phyloP scores from a whole-genome alignment of 2,888 invertebrate species.

The Blastobasis lacticolella region DNA sequence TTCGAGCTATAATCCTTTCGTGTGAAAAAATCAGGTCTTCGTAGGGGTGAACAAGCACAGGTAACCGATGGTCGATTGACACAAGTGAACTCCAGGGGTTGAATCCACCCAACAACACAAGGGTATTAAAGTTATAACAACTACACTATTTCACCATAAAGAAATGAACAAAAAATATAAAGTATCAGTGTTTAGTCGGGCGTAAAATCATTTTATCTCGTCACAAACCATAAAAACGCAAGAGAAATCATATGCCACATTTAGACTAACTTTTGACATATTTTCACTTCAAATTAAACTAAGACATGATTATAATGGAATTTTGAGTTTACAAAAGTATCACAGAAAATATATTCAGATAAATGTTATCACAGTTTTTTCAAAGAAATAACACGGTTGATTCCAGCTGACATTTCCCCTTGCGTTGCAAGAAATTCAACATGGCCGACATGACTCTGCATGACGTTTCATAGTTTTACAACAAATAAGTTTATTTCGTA shows the following conservation, averaged over 20 bases:
- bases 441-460: constrained; percentile 66
- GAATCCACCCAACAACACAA: constrained; percentile 40
- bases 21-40: constrained; percentile 27
- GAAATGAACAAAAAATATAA: constrained; percentile 46
- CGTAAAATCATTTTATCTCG: constrained; percentile 59
- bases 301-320: constrained; percentile 26
- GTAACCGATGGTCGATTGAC: constrained; percentile 31
- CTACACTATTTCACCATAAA: constrained; percentile 51
- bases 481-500: neutral
- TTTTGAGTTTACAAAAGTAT: constrained; percentile 28
- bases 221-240: constrained; percentile 70
- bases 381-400: constrained; percentile 54
- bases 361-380: constrained; percentile 52
- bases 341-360: constrained; percentile 34
- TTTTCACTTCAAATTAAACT: constrained; percentile 46
- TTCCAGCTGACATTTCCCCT: constrained; percentile 74
- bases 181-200: constrained; percentile 42
- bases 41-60: constrained; percentile 32
- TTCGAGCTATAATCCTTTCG: constrained; percentile 23
- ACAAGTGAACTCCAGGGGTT: constrained; percentile 41
- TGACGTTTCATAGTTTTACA: constrained; percentile 43
- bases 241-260: constrained; percentile 69
- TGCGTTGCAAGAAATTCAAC: constrained; percentile 73
- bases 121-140: constrained; percentile 42
- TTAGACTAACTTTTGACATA: constrained; percentile 57